Base-by-base conservation (phyloP, 2,797 vertebrate species). In the Enteromius viviparus region DNA sequence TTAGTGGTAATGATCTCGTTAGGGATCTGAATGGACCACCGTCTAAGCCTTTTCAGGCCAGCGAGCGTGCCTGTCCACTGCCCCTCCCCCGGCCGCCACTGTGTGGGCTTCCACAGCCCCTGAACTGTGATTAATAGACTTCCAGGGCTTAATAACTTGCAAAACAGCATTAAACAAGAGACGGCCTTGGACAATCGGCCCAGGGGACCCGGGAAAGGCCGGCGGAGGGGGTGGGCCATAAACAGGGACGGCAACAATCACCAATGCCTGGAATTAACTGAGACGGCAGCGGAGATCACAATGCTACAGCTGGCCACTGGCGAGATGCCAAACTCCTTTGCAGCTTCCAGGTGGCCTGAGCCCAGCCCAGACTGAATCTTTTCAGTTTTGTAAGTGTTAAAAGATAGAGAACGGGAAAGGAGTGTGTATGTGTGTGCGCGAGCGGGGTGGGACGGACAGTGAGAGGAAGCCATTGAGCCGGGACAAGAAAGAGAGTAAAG, bases 91-190 rank as follows among this genome's bases (percentile, higher is more conserved):
- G 89, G 53, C 87, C 92, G 95, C 93, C 94, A 91, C 93, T 96
- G 96, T 96, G 96, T 96, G 96, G 96, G 95, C 96, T 97, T 94
- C 95, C 95, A 93, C 87, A 90, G 94, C 94, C 95, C 87, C 85
- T 96, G 95, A 97, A 96, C 96, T 97, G 96, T 96, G 95, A 96
- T 96, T 96, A 96, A 96, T 95, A 95, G 95, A 96, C 96, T 95
- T 96, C 95, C 96, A 95, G 94, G 93, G 95, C 94, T 96, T 96
- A 95, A 96, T 96, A 96, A 96, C 96, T 96, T 95, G 95, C 95
- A 96, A 97, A 97, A 96, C 95, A 97, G 96, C 93, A 96, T 95
- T 96, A 95, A 96, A 96, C 95, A 96, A 96, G 95, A 94, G 94
- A 95, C 92, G 92, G 93, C 92, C 94, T 88, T 84, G 93, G 94